phyloP scores from a whole-genome alignment of 2,797 vertebrate genomes.

The Trematomus bernacchii region DNA sequence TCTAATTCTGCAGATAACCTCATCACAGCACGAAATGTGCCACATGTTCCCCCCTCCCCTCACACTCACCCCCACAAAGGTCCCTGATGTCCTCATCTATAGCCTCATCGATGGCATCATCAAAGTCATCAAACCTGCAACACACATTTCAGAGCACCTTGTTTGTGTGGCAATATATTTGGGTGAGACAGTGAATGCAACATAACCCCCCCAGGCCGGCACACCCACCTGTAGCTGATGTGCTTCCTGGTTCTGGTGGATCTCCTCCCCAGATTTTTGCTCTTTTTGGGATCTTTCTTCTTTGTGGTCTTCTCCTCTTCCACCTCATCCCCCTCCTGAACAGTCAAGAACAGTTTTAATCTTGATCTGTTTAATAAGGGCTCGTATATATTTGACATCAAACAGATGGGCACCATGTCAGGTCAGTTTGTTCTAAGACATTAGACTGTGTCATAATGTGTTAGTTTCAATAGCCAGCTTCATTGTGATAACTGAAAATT shows the following conservation, averaged over 20 bases:
- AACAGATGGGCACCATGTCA: neutral
- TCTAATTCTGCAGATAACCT: neutral
- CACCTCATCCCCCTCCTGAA: conserved; percentile 87
- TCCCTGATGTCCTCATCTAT: conserved; percentile 96
- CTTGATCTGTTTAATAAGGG: neutral
- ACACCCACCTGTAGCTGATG: conserved; percentile 95
- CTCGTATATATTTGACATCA: neutral
- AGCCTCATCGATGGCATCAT: conserved; percentile 98
- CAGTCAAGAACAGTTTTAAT: neutral
- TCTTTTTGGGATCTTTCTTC: conserved; percentile 95
- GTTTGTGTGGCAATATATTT: neutral
- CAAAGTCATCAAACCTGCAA: conserved; percentile 97
- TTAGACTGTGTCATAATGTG: neutral
- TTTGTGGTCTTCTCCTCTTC: conserved; percentile 83
- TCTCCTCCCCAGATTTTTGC: conserved; percentile 91
- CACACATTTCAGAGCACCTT: neutral
- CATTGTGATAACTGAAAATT: too few species aligned
- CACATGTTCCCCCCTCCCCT: neutral
- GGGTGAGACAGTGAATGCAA: neutral
- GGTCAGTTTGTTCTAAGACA: neutral
- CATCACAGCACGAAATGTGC: too few species aligned
- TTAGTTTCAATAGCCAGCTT: too few species aligned
- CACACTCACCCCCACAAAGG: conserved; percentile 87
- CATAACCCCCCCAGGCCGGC: neutral
- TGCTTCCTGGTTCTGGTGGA: conserved; percentile 95